Conservation (phyloP, 2,888 invertebrate species). For the Aphidius colemani region DNA sequence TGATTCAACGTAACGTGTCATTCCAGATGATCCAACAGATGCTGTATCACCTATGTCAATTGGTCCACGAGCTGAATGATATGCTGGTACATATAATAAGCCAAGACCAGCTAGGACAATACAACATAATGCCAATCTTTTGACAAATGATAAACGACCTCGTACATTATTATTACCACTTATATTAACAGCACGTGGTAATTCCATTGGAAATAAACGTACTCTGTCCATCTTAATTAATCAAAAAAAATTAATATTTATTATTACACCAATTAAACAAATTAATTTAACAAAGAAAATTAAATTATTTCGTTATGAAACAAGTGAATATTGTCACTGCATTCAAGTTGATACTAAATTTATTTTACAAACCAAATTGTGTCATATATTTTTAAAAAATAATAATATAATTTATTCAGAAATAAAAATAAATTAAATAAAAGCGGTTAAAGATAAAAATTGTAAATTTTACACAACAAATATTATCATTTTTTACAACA, state of each 20-base stretch:
- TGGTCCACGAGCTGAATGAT: slow-evolving; percentile 56
- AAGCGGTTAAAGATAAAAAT: no score
- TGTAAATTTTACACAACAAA: no score
- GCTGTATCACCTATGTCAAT: slow-evolving; percentile 57
- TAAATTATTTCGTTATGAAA: neutral
- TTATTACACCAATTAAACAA: neutral
- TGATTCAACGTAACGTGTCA: slow-evolving; percentile 47
- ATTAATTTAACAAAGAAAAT: no score
- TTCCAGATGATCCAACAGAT: slow-evolving; percentile 47
- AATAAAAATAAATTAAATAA: no score
- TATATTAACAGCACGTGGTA: slow-evolving; percentile 50
- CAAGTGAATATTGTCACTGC: neutral
- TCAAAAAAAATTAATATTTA: slow-evolving; percentile 18
- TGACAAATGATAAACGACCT: slow-evolving; percentile 52
- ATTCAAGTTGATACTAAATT: no score
- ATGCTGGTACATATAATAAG: slow-evolving; percentile 56
- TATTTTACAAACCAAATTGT: no score
- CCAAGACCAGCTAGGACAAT: slow-evolving; percentile 52
- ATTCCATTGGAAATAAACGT: slow-evolving; percentile 51
- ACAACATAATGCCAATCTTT: slow-evolving; percentile 52
- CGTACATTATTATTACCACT: slow-evolving; percentile 40
- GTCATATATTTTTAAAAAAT: no score
- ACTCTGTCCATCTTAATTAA: slow-evolving; percentile 53
- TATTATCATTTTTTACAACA: no score
- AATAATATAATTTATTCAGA: no score